These are phyloP conservation scores for Orthosia cruda DNA, from an alignment of 2,888 invertebrate species.

Conservation along the genomic window DNA sequence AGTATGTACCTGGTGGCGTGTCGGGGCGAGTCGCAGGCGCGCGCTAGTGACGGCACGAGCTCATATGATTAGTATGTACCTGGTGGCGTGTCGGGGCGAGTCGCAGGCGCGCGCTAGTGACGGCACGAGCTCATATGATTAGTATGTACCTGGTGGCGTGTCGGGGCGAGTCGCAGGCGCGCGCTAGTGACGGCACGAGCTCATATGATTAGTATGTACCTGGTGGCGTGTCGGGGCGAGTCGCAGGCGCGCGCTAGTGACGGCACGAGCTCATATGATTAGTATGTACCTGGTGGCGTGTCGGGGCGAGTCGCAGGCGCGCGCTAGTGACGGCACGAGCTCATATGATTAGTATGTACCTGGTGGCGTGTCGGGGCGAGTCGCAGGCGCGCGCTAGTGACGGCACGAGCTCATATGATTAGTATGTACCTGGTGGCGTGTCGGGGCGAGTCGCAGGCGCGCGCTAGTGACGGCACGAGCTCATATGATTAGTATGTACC, in stretches of 20 bases:
- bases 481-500: too few relatives aligned
- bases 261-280: conserved; percentile 93
- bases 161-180: conserved; percentile 34
- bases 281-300: too few relatives aligned
- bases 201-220: too few relatives aligned
- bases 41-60: conserved; percentile 90
- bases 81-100: conserved; percentile 8
- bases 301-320: conserved; percentile 34
- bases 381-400: conserved; percentile 77
- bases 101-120: conserved; percentile 77
- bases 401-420: conserved; percentile 93
- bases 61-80: too few relatives aligned
- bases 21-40: conserved; percentile 34
- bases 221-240: conserved; percentile 8
- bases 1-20: too few relatives aligned
- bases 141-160: too few relatives aligned
- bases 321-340: conserved; percentile 90
- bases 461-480: conserved; percentile 90
- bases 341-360: too few relatives aligned
- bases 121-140: conserved; percentile 93
- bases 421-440: too few relatives aligned
- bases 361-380: conserved; percentile 8
- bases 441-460: conserved; percentile 34
- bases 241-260: conserved; percentile 77
- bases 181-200: conserved; percentile 90